Evolutionary conservation across 2,797 vertebrate species (phyloP), one percentile per base, ranked within the genome.

Genomic region (Hippopotamyrus pictus): DNA sequence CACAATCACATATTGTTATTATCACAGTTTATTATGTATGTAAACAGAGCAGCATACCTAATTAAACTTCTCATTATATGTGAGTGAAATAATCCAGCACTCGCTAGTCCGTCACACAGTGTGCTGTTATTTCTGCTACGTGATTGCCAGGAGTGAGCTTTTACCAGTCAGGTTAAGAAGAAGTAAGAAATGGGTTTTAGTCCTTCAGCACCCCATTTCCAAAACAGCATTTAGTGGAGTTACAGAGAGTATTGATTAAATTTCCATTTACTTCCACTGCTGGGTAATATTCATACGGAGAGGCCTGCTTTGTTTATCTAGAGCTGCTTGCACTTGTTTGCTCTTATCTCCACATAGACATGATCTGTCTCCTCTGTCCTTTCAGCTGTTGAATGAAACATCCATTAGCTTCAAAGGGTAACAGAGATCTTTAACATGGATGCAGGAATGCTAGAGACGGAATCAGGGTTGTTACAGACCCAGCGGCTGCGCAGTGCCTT

Each of bases 161-260:
- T 87, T 37, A 87, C 86, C 29, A 87, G 33, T 22, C 33, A 57
- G 53, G 86, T 87, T 87, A 87, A 59, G 86, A 59, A 87, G 86
- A 87, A 59, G 53, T 33, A 37, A 41, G 53, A 33, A 59, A 9
- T 41, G 22, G 22, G 29, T 37, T 57, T n/a, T 6, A 33, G 84
- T 51, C 9, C 29, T 59, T 59, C 53, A 59, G 29, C 33, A 73
- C 25, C 29, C 19, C 17, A 6, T 87, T 59, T 57, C 33, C 3
- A 46, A 22, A 25, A 29, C 48, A 33, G 54, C 82, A 84, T 89
- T 89, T 89, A 57, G 29, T 59, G 89, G 87, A 91, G 89, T 88
- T 89, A 82, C 50, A 88, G 90, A 92, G 89, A 17, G 37, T 92
- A 92, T 93, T 90, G 92, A 93, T 92, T 89, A 41, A 82, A 62